A percentile compares a stretch with the other conserved stretches of the same genome.
These are phyloP conservation scores for Andrena flavipes DNA, from an alignment of 2,888 invertebrate genomes.

Conservation along the genomic window DNA sequence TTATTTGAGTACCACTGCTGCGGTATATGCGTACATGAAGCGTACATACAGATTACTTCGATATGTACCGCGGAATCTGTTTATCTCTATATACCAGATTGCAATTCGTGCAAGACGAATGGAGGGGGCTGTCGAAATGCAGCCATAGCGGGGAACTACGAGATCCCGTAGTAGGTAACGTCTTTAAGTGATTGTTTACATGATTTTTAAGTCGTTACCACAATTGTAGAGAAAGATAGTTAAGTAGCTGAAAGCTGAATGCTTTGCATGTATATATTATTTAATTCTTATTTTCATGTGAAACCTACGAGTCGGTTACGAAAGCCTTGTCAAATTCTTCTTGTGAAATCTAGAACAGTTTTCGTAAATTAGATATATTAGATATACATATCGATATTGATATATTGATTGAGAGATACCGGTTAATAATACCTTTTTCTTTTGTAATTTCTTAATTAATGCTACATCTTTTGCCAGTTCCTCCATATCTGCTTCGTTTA, in stretches of 20 bases:
- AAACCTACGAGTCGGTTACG: slow-evolving; percentile 64
- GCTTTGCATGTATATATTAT: neutral
- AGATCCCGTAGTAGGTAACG: neutral
- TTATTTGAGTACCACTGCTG: slow-evolving; percentile 1
- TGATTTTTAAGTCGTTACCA: slow-evolving; percentile 14
- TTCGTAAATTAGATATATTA: neutral
- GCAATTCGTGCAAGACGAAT: neutral
- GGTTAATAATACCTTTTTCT: slow-evolving; percentile 88
- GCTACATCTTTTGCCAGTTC: slow-evolving; percentile 93
- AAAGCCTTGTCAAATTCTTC: slow-evolving; percentile 85
- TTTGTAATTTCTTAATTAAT: slow-evolving; percentile 94
- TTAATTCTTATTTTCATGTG: neutral
- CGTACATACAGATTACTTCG: neutral
- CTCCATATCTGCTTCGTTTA: slow-evolving; percentile 90
- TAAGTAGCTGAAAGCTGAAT: neutral
- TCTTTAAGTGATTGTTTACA: slow-evolving; percentile 19
- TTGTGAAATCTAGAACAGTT: slow-evolving; percentile 83
- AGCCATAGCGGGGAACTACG: neutral
- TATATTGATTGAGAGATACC: neutral
- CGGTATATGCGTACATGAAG: neutral
- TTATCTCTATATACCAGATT: neutral
- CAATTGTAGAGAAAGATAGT: slow-evolving; percentile 12
- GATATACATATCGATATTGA: neutral
- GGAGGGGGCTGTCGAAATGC: slow-evolving; percentile 1
- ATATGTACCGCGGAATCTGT: neutral